Conservation (phyloP, 2,797 vertebrate species). For the Aulostomus chinensis region DNA sequence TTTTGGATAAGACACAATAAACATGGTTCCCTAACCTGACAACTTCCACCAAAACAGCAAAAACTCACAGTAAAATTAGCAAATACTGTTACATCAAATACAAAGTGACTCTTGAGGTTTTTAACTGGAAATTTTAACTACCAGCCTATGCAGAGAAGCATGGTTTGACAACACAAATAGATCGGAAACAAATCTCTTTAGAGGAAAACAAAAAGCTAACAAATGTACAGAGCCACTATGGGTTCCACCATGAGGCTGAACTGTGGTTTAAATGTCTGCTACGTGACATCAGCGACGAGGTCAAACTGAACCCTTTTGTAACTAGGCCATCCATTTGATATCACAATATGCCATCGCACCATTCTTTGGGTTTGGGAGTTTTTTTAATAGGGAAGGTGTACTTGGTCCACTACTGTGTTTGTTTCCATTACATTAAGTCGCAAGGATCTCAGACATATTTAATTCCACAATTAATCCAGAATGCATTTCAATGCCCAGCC, state of each 20-base stretch:
- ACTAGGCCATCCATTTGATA: constrained; percentile 31
- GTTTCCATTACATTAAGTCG: constrained; percentile 20
- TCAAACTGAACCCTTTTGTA: constrained; percentile 28
- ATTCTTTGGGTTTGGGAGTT: too few species aligned
- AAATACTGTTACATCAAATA: not conserved
- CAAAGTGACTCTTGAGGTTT: not conserved
- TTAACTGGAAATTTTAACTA: not conserved
- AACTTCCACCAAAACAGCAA: not conserved
- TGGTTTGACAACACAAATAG: not conserved
- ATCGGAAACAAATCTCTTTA: not conserved
- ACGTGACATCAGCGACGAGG: constrained; percentile 11
- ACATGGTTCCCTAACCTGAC: not conserved
- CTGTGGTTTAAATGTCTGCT: constrained; percentile 32
- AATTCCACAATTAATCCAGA: constrained; percentile 8
- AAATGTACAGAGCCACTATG: too few species aligned
- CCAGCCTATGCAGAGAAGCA: not conserved
- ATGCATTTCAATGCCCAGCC: constrained; percentile 16
- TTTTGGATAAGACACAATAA: constrained; percentile 2
- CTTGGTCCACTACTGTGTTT: constrained; percentile 4
- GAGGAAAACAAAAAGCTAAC: constrained; percentile 3
- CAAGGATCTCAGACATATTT: constrained; percentile 14
- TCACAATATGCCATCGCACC: constrained; percentile 28
- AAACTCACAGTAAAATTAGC: not conserved
- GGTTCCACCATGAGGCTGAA: constrained; percentile 20
- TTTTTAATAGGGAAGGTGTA: not conserved